Evolutionary conservation across 2,797 vertebrate species (phyloP).

Genomic region (Neomorphus geoffroyi): DNA sequence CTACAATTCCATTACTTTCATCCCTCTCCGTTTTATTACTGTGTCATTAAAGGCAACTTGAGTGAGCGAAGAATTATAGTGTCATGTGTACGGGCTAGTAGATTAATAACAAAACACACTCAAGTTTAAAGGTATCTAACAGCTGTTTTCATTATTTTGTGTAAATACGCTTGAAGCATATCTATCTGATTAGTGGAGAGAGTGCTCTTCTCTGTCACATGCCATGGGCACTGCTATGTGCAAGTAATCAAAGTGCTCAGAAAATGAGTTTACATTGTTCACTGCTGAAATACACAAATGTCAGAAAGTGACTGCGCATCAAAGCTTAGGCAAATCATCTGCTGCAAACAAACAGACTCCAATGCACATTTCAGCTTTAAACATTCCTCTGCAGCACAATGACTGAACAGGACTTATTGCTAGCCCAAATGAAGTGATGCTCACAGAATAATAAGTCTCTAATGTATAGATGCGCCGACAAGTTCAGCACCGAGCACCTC

Average conservation of each 20-base stretch:
- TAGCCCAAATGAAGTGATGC: constrained; percentile 68
- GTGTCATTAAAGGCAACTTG: constrained; percentile 86
- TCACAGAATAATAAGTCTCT: constrained; percentile 54
- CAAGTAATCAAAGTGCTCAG: constrained; percentile 81
- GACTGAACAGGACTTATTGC: constrained; percentile 68
- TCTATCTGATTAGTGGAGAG: constrained; percentile 85
- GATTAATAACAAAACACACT: constrained; percentile 85
- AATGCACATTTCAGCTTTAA: constrained; percentile 69
- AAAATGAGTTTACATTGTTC: constrained; percentile 85
- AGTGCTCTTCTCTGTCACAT: constrained; percentile 82
- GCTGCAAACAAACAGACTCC: constrained; percentile 80
- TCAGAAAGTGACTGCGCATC: constrained; percentile 82
- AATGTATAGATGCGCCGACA: neutral
- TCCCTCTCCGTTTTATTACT: constrained; percentile 84
- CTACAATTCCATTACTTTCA: constrained; percentile 86
- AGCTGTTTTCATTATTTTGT: constrained; percentile 88
- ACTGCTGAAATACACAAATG: constrained; percentile 83
- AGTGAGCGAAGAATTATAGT: constrained; percentile 85
- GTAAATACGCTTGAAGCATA: constrained; percentile 84
- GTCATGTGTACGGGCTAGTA: constrained; percentile 83
- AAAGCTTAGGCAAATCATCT: constrained; percentile 81
- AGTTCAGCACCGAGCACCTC: neutral
- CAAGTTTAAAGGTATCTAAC: constrained; percentile 86
- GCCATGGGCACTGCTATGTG: constrained; percentile 79
- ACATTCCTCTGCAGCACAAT: constrained; percentile 60